A percentile compares a stretch with the other conserved stretches of the same genome.
Conservation (phyloP, 2,113 vertebrate genomes). For the Alexandromys fortis region DNA sequence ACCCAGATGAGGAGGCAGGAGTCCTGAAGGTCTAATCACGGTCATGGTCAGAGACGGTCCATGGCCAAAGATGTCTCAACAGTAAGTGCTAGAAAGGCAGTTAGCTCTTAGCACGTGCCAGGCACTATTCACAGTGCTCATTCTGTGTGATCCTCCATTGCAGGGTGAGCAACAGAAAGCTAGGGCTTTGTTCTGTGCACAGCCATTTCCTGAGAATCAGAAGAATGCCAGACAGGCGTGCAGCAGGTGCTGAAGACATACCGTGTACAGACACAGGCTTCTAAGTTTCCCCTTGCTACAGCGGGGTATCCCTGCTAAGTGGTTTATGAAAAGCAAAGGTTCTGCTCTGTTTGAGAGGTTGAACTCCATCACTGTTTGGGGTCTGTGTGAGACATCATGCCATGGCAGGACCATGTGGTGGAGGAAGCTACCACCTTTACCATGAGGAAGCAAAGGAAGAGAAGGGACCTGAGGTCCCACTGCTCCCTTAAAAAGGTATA, state of each 20-base stretch:
- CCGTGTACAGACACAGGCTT: too few species aligned
- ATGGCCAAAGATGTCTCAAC: background rate
- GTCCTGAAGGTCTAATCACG: rapidly evolving
- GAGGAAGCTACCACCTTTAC: background rate
- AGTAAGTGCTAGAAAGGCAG: background rate
- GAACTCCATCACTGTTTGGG: background rate
- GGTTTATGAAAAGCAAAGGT: background rate
- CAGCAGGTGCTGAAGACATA: background rate
- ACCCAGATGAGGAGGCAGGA: background rate
- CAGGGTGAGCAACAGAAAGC: background rate
- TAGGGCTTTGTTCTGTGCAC: background rate
- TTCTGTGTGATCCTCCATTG: background rate
- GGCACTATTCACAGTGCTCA: background rate
- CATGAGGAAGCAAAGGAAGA: background rate
- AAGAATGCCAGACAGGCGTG: background rate
- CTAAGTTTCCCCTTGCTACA: background rate
- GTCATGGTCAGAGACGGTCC: background rate
- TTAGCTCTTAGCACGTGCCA: background rate
- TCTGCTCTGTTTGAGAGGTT: background rate
- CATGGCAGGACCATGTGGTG: rapidly evolving
- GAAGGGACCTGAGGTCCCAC: background rate
- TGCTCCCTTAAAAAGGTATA: background rate
- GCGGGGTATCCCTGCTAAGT: too few species aligned
- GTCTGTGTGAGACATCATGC: background rate
- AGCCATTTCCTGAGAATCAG: too few species aligned